phyloP scores from a whole-genome alignment of 2,113 vertebrate genomes.

The Rafetus swinhoei region DNA sequence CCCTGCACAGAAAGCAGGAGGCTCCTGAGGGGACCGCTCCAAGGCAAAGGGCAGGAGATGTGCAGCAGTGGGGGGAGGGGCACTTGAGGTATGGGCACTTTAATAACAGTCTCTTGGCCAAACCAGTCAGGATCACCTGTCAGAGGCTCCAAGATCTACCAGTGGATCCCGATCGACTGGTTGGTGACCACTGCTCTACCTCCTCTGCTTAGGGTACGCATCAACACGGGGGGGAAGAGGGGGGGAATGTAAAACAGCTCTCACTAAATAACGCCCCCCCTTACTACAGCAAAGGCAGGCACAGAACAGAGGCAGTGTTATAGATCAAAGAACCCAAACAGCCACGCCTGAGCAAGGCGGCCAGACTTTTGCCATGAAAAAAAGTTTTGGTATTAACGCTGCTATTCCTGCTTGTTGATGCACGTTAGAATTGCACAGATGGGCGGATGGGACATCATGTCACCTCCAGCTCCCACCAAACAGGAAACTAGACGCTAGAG shows the following conservation, averaged over 20 bases:
- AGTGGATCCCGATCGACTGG: no score
- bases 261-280: not conserved
- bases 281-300: not conserved
- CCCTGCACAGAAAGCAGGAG: no score
- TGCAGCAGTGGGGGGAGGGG: no score
- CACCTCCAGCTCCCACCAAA: constrained; percentile 26
- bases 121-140: no score
- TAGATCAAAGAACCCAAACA: not conserved
- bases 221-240: not conserved
- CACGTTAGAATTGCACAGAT: not conserved
- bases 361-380: not conserved
- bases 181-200: not conserved
- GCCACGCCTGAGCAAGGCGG: not conserved
- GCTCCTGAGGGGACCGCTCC: no score
- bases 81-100: no score
- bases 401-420: not conserved
- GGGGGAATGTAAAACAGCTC: not conserved
- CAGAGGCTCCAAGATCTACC: no score
- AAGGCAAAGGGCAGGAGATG: no score
- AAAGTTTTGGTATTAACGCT: accelerated
- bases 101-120: no score
- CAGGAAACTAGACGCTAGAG: constrained; percentile 26
- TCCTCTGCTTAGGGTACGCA: not conserved
- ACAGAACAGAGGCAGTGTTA: not conserved
- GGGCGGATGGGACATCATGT: constrained; percentile 32